Evolutionary conservation across 1,140 invertebrate species (phyloP).

Genomic region (Tetramorium parvispinum): DNA sequence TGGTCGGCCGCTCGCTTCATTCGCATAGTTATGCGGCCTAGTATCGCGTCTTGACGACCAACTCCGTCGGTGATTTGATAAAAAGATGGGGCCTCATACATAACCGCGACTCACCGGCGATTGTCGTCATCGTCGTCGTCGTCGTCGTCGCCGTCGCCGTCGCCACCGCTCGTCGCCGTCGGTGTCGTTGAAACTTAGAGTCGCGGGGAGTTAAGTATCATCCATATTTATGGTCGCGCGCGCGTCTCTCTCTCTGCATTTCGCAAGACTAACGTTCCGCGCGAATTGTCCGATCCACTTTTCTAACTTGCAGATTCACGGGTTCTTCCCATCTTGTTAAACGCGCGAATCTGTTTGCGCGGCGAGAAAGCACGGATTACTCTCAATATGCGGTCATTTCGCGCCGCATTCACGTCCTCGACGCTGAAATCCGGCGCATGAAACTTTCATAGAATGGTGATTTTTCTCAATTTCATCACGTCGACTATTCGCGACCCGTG

Average conservation of each 20-base stretch:
- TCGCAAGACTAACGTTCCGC: slow-evolving; percentile 33
- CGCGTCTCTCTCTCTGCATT: slow-evolving; percentile 32
- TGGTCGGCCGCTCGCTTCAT: slow-evolving; percentile 16
- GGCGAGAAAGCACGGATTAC: slow-evolving; percentile 41
- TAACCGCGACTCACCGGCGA: neutral
- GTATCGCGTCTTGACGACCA: neutral
- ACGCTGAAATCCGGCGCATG: slow-evolving; percentile 8
- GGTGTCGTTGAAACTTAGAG: slow-evolving; percentile 17
- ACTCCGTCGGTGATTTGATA: slow-evolving; percentile 49
- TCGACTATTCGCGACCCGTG: neutral
- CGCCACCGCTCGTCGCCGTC: neutral
- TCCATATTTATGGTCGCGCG: slow-evolving; percentile 54
- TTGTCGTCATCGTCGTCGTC: neutral
- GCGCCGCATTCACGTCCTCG: neutral
- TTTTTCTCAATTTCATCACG: slow-evolving; percentile 27
- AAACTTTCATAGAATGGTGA: slow-evolving; percentile 22
- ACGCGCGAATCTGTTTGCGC: slow-evolving; percentile 43
- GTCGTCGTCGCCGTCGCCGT: neutral
- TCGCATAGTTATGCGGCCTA: slow-evolving; percentile 12
- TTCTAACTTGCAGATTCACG: slow-evolving; percentile 56
- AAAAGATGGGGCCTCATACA: slow-evolving; percentile 46
- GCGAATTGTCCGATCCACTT: slow-evolving; percentile 50
- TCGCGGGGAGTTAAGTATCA: slow-evolving; percentile 43
- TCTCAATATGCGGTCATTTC: slow-evolving; percentile 41
- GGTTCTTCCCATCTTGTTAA: neutral